Percentiles rank a stretch among this genome's conserved stretches.
phyloP scores from a whole-genome alignment of 2,888 invertebrate species.

The Rhagonycha lutea region DNA sequence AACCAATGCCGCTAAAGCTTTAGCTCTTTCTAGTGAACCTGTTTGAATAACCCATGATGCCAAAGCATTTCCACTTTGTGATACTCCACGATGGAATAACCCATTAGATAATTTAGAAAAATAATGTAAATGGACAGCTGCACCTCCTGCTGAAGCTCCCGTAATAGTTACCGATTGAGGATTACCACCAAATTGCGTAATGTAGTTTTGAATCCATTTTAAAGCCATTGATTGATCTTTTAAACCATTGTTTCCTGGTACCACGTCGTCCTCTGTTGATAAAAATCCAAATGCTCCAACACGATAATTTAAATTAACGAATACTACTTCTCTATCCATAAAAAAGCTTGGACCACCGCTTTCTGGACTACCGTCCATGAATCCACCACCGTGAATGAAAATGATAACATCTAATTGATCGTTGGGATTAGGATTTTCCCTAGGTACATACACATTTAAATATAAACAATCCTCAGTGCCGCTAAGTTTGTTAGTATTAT shows the following conservation, averaged over 20 bases:
- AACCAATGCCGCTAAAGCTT: constrained; percentile 60
- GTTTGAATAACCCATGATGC: constrained; percentile 59
- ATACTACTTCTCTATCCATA: constrained; percentile 64
- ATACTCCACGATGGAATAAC: constrained; percentile 63
- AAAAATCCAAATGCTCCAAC: constrained; percentile 71
- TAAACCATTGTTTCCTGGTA: constrained; percentile 70
- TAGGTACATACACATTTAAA: constrained; percentile 62
- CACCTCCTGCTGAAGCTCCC: constrained; percentile 72
- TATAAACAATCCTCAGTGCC: constrained; percentile 67
- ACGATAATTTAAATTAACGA: constrained; percentile 69
- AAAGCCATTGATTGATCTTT: constrained; percentile 72
- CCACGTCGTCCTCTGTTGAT: constrained; percentile 67
- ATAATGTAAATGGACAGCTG: constrained; percentile 71
- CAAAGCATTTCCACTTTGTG: constrained; percentile 69
- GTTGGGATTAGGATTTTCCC: constrained; percentile 39
- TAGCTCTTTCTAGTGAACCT: constrained; percentile 62
- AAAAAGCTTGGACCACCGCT: constrained; percentile 57
- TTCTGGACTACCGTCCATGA: constrained; percentile 59
- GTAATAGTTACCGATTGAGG: constrained; percentile 65
- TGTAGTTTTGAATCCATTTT: constrained; percentile 68
- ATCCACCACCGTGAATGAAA: constrained; percentile 65
- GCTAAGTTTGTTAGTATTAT: constrained; percentile 17
- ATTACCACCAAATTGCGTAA: constrained; percentile 69
- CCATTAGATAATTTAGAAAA: constrained; percentile 64
- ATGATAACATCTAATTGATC: constrained; percentile 62